Percentiles rank a stretch among this genome's conserved stretches.
Evolutionary conservation across 1,140 invertebrate species (phyloP).

Genomic region (Harpegnathos saltator): DNA sequence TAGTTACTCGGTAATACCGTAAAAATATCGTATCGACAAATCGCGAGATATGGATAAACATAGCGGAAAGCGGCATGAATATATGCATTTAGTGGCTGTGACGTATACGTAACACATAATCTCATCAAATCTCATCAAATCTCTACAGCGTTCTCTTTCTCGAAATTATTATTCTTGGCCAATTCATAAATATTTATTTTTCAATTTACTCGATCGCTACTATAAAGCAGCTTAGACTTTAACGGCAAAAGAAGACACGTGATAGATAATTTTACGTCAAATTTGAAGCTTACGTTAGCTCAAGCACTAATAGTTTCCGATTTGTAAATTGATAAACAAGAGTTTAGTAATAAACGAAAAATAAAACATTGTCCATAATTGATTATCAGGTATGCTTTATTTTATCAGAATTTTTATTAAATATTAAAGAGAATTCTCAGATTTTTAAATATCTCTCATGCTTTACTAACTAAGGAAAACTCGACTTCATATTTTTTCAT

Average conservation of each 20-base stretch:
- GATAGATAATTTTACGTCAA: slow-evolving; percentile 21
- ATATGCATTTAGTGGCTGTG: not conserved
- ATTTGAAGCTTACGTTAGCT: slow-evolving; percentile 25
- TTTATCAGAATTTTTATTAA: no score
- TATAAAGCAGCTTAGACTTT: slow-evolving; percentile 14
- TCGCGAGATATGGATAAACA: not conserved
- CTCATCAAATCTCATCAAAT: slow-evolving; percentile 7
- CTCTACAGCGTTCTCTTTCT: not conserved
- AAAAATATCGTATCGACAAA: slow-evolving; percentile 21
- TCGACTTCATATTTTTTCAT: no score
- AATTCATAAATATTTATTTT: slow-evolving; percentile 45
- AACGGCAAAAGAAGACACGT: slow-evolving; percentile 1
- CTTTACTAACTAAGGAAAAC: no score
- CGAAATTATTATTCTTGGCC: slow-evolving; percentile 35
- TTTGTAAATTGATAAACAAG: no score
- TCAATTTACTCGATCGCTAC: slow-evolving; percentile 20
- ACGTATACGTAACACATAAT: slow-evolving; percentile 24
- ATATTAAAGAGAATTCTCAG: no score
- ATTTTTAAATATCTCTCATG: no score
- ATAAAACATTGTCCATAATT: no score
- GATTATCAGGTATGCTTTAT: no score
- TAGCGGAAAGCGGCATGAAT: slow-evolving; percentile 5
- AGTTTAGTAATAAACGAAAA: no score
- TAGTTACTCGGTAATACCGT: slow-evolving; percentile 2
- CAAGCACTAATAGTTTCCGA: no score